These are phyloP conservation scores for Chlamydotis undulata DNA, from an alignment of 2,113 vertebrate genomes.

Conservation along the genomic window DNA sequence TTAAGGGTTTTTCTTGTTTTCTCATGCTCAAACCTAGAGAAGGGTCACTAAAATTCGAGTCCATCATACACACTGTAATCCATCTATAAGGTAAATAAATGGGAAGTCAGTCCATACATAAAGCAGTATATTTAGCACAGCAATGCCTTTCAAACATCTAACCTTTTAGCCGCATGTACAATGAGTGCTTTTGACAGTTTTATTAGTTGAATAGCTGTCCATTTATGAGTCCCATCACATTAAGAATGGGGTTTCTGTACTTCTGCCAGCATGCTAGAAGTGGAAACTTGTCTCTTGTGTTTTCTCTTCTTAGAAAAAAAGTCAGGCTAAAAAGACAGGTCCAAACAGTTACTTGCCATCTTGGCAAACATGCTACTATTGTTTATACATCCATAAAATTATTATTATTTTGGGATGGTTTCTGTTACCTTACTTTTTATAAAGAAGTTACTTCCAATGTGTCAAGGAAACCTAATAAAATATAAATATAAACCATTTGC, in stretches of 20 bases:
- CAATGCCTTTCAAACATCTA: not conserved
- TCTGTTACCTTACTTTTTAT: slow-evolving; percentile 9
- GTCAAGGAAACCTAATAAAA: not conserved
- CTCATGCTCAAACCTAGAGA: not conserved
- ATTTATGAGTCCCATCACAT: not conserved
- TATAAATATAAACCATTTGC: not conserved
- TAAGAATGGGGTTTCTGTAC: not conserved
- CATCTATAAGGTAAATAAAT: not conserved
- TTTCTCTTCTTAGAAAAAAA: not conserved
- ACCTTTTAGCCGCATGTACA: not conserved
- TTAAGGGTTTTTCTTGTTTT: not conserved
- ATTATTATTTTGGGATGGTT: not conserved
- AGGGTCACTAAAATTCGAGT: not conserved
- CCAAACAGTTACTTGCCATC: not conserved
- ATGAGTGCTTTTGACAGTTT: not conserved
- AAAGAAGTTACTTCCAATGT: not conserved
- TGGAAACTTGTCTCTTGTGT: not conserved
- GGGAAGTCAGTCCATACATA: not conserved
- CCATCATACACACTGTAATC: not conserved
- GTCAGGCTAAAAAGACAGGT: not conserved
- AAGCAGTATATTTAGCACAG: not conserved
- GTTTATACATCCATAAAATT: not conserved
- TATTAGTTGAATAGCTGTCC: not conserved
- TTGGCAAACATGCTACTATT: not conserved
- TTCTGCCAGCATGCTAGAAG: not conserved